Evolutionary conservation across 2,113 vertebrate genomes (phyloP).

Genomic region (Melanerpes aurifrons): DNA sequence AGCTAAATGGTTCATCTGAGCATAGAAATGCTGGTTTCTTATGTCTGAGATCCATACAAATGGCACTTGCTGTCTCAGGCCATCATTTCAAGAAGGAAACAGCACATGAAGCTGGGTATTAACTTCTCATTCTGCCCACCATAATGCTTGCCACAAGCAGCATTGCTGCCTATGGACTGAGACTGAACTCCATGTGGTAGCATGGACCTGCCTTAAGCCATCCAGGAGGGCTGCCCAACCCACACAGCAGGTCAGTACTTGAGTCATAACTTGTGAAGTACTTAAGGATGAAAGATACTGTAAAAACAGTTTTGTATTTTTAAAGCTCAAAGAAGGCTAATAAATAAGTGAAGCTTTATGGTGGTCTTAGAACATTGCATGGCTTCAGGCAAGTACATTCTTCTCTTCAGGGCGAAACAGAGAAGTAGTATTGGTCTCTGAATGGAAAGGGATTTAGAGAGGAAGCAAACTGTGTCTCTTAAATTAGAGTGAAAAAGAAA

Average conservation of each 20-base stretch:
- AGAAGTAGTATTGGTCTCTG: background rate
- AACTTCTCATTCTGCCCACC: background rate
- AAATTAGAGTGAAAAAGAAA: conserved; percentile 52
- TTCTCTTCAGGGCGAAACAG: conserved; percentile 20
- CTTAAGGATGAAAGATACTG: background rate
- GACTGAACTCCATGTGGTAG: background rate
- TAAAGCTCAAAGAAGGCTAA: background rate
- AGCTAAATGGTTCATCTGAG: conserved; percentile 2
- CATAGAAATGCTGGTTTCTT: background rate
- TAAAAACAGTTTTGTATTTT: background rate
- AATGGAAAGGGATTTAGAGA: background rate
- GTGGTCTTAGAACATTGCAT: background rate
- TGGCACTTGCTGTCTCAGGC: background rate
- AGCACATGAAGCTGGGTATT: background rate
- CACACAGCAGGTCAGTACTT: background rate
- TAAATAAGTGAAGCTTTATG: background rate
- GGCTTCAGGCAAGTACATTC: background rate
- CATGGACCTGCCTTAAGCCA: background rate
- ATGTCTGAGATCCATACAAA: background rate
- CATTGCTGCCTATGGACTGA: fast-evolving
- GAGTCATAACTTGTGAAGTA: background rate
- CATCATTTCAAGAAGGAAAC: background rate
- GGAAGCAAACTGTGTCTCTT: background rate
- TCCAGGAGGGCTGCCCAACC: background rate
- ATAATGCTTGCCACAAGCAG: background rate